Evolutionary conservation across 1,140 invertebrate species (phyloP).

Genomic region (Calosoma granatense): DNA sequence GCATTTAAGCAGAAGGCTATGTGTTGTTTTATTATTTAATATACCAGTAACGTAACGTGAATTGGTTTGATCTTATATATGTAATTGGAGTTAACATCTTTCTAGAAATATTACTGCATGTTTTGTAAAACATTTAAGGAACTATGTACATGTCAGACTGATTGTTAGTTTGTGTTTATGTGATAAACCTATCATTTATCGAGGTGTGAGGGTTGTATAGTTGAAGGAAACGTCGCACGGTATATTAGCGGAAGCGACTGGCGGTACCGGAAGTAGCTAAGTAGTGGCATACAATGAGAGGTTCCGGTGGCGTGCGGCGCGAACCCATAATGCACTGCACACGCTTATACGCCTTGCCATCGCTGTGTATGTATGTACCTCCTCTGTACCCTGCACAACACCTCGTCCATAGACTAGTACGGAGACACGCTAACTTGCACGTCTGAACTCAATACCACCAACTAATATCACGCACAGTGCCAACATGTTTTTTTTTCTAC

Average conservation of each 20-base stretch:
- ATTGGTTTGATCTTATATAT: too few species aligned
- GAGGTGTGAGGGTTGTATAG: not conserved
- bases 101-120: too few species aligned
- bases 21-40: too few species aligned
- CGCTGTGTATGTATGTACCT: too few species aligned
- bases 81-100: too few species aligned
- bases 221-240: not conserved
- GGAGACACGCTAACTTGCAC: constrained; percentile 1
- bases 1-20: too few species aligned
- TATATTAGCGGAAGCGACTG: constrained; percentile 6
- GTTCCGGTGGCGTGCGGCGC: constrained; percentile 1
- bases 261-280: constrained; percentile 5
- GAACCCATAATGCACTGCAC: not conserved
- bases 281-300: constrained; percentile 6
- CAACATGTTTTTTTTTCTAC: too few species aligned
- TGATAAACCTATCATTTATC: not conserved
- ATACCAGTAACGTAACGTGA: too few species aligned
- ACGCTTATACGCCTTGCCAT: not conserved
- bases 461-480: too few species aligned
- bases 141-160: too few species aligned
- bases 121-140: too few species aligned
- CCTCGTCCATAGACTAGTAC: not conserved
- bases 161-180: not conserved
- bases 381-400: not conserved
- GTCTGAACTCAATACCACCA: too few species aligned